These are phyloP conservation scores for Girardinichthys multiradiatus DNA, from an alignment of 2,113 vertebrate genomes.

Conservation along the genomic window DNA sequence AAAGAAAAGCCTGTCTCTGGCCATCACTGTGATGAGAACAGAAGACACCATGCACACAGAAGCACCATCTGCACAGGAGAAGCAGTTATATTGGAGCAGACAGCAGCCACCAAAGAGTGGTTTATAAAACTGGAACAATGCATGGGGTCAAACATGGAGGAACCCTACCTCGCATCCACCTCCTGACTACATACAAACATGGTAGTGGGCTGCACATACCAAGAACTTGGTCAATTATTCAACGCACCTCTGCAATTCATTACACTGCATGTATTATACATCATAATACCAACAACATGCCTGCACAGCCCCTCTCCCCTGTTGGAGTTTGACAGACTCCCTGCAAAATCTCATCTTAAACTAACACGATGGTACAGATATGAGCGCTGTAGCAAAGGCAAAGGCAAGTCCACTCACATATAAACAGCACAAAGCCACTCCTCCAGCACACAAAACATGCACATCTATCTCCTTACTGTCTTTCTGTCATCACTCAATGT, in stretches of 20 bases:
- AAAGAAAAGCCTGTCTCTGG: constrained; percentile 5
- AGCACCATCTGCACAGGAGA: not conserved
- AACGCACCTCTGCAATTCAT: constrained; percentile 77
- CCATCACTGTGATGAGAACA: constrained; percentile 12
- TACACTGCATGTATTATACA: constrained; percentile 79
- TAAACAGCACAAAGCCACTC: constrained; percentile 10
- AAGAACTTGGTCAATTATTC: constrained; percentile 79
- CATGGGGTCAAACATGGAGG: constrained; percentile 8
- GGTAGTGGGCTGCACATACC: constrained; percentile 53
- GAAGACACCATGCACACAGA: constrained; percentile 2
- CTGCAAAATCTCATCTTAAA: constrained; percentile 45
- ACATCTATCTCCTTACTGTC: constrained; percentile 1
- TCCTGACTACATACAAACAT: constrained; percentile 16
- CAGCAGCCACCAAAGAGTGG: constrained; percentile 4
- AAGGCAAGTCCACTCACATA: not conserved
- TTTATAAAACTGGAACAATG: constrained; percentile 18
- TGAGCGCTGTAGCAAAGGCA: constrained; percentile 4
- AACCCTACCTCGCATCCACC: not conserved
- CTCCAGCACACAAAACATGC: constrained; percentile 15
- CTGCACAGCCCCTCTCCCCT: constrained; percentile 42
- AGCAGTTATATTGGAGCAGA: constrained; percentile 2
- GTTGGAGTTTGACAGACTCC: constrained; percentile 27
- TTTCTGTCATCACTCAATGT: not conserved
- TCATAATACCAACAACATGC: constrained; percentile 62
- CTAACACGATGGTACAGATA: constrained; percentile 26